Evolutionary conservation across 2,113 vertebrate species (phyloP).

Genomic region (Poeciliopsis turrubarensis): DNA sequence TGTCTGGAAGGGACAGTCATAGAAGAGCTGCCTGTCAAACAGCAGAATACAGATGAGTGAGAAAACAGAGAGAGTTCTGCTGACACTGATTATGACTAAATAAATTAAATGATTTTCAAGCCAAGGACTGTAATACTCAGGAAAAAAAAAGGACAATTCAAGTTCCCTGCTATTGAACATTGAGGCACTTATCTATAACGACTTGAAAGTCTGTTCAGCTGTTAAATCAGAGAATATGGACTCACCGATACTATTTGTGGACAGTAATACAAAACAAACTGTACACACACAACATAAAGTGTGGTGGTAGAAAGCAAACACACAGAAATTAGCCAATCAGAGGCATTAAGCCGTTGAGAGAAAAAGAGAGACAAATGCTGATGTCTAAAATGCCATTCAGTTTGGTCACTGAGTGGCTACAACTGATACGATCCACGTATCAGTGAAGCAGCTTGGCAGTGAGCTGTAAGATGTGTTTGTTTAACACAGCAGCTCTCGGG

Average conservation of each 20-base stretch:
- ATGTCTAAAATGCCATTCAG: constrained; percentile 39
- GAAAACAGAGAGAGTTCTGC: constrained; percentile 1
- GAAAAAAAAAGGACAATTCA: constrained; percentile 22
- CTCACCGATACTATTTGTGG: neutral
- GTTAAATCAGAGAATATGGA: constrained; percentile 11
- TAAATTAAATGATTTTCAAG: constrained; percentile 32
- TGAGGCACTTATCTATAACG: constrained; percentile 19
- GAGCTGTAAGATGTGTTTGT: constrained; percentile 19
- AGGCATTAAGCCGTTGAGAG: constrained; percentile 2
- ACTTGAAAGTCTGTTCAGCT: constrained; percentile 18
- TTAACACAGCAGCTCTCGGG: constrained; percentile 36
- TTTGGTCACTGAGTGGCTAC: constrained; percentile 2
- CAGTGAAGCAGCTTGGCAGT: constrained; percentile 28
- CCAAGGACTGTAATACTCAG: constrained; percentile 13
- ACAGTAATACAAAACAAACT: neutral
- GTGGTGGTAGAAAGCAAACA: constrained; percentile 6
- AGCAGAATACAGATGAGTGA: constrained; percentile 16
- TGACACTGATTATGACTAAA: constrained; percentile 34
- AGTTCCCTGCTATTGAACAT: constrained; percentile 8
- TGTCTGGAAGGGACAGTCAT: constrained; percentile 3
- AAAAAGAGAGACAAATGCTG: constrained; percentile 34
- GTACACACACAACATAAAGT: neutral
- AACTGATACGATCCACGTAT: constrained; percentile 31
- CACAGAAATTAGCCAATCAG: constrained; percentile 15
- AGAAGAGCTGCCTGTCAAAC: constrained; percentile 47